Evolutionary conservation across 2,113 vertebrate species (phyloP), one percentile per base, ranked within the genome.

Genomic region (Protomyctophum bolini): DNA sequence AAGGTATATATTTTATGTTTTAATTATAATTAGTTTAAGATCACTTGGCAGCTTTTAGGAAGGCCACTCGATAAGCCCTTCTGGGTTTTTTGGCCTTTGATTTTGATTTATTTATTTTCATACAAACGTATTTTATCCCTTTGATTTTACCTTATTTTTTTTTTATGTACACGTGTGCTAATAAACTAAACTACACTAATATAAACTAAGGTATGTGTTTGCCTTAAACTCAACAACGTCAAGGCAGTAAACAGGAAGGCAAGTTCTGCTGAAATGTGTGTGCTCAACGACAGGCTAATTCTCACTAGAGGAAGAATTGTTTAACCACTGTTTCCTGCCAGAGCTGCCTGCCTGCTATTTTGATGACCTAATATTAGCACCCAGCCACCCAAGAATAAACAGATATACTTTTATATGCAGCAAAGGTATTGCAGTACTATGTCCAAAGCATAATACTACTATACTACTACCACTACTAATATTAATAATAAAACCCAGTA

Each of bases 281-380:
- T 46, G 14, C 12, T 0, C 15, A 52, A 12, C 5, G 0, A 15
- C 29, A n/a, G 61, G 14, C 84, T 83, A 81, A 87, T 85, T 89
- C 64, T 90, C 76, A 83, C 8, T 58, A 88, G 80, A 68, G 86
- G 88, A 91, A 88, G 85, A 86, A 82, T 64, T 15, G 58, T 70
- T 78, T 74, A 84, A 75, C 75, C 57, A 73, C 73, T 68, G 82
- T 82, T 92, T 92, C 90, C 90, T 90, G 87, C 83, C 69, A 48
- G 50, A 58, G 72, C 79, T 71, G 15, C 68, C 65, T 71, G 15
- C 68, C 65, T 83, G 59, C 49, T 69, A 66, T 73, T 48, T 12
- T 63, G 67, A 75, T 87, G 82, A 88, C 76, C 78, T 84, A 68
- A 79, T 85, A 63, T 63, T 62, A 84, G 64, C 21, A 10, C 10